Conservation (phyloP, 1,140 invertebrate species). For the Meloidogyne hapla region DNA sequence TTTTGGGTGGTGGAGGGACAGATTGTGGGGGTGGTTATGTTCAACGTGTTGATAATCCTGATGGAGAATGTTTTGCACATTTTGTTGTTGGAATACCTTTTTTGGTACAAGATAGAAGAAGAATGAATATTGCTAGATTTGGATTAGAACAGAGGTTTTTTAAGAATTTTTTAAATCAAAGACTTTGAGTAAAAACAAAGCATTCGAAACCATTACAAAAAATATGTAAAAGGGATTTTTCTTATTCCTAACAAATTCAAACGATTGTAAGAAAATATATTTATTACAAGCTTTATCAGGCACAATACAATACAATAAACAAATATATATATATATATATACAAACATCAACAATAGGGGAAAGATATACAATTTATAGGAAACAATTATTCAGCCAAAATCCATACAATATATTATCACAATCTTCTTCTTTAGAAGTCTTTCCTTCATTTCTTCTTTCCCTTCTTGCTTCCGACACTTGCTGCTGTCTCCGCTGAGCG, state of each 20-base stretch:
- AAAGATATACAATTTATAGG: too few relatives aligned
- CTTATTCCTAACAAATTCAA: not conserved
- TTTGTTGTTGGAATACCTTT: constrained; percentile 23
- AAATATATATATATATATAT: too few relatives aligned
- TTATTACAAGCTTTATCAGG: too few relatives aligned
- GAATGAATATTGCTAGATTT: constrained; percentile 20
- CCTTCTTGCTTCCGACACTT: not conserved
- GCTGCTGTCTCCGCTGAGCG: not conserved
- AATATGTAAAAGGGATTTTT: not conserved
- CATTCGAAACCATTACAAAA: not conserved
- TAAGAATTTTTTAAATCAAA: too few relatives aligned
- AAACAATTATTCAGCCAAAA: too few relatives aligned
- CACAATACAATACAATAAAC: too few relatives aligned
- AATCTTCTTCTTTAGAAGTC: not conserved
- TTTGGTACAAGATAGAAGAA: constrained; percentile 14
- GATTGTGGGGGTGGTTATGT: not conserved
- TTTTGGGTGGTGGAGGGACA: not conserved
- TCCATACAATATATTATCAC: too few relatives aligned
- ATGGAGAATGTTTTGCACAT: constrained; percentile 20
- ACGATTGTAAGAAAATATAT: not conserved
- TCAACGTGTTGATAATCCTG: constrained; percentile 20
- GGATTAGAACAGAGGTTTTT: not conserved
- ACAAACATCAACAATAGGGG: too few relatives aligned
- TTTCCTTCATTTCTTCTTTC: not conserved
- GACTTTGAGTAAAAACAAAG: not conserved